Conservation (phyloP, 2,113 vertebrate genomes). For the Junco hyemalis region DNA sequence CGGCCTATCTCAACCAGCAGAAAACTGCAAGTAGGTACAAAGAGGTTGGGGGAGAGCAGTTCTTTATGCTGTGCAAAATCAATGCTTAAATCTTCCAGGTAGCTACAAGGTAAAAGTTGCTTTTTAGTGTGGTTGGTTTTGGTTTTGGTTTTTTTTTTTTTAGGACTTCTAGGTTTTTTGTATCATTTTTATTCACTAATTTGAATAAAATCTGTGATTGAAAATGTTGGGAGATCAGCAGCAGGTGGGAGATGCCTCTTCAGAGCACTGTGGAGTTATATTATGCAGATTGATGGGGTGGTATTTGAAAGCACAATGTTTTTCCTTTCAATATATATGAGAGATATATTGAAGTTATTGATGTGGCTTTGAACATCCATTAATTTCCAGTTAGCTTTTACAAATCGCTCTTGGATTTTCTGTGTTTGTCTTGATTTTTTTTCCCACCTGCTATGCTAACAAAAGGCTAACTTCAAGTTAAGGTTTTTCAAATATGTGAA, state of each 20-base stretch:
- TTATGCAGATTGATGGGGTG: neutral
- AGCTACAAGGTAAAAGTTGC: neutral
- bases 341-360: neutral
- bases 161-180: neutral
- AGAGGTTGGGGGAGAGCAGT: neutral
- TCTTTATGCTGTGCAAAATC: neutral
- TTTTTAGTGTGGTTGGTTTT: neutral
- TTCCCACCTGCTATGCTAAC: neutral
- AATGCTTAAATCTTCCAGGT: neutral
- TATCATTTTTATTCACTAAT: neutral
- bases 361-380: neutral
- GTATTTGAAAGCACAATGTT: neutral
- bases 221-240: neutral
- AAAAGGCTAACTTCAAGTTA: neutral
- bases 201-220: neutral
- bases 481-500: neutral
- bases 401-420: neutral
- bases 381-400: neutral
- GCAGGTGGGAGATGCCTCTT: neutral
- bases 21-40: neutral
- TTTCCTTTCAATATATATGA: neutral
- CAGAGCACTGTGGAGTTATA: neutral
- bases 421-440: neutral
- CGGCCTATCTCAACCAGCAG: neutral
- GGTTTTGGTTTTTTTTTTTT: neutral